Percentiles rank a stretch among this genome's conserved stretches.
Conservation (phyloP, 2,888 invertebrate species). For the Balanococcus diminutus region DNA sequence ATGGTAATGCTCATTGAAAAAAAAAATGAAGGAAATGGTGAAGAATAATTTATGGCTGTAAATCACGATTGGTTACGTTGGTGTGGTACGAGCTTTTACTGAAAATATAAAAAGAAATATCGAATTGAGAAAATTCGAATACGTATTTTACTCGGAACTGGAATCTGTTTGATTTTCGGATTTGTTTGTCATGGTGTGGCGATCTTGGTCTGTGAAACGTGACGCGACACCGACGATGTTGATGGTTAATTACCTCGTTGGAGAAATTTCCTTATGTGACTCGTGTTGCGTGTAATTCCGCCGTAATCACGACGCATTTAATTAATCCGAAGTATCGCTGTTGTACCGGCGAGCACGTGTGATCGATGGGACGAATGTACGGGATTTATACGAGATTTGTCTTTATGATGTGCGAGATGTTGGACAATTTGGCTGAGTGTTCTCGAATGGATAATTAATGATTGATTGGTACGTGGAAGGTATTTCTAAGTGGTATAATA, state of each 20-base stretch:
- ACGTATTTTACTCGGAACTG: not conserved
- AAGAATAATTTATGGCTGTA: not conserved
- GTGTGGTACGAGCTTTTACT: not conserved
- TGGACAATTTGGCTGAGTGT: not conserved
- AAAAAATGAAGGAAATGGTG: not conserved
- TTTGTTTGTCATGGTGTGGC: not conserved
- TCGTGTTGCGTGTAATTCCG: not conserved
- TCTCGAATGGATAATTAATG: not conserved
- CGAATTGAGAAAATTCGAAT: not conserved
- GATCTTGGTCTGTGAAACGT: not conserved
- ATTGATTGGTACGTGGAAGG: not conserved
- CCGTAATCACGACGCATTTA: not conserved
- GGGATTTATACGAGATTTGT: not conserved
- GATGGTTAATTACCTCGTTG: not conserved
- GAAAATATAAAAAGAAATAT: not conserved
- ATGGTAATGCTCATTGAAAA: not conserved
- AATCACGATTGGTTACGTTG: not conserved
- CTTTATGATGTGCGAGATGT: not conserved
- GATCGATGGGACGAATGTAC: not conserved
- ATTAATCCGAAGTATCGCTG: not conserved
- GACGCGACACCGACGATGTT: too few species aligned
- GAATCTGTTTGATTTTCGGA: not conserved
- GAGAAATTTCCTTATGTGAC: not conserved
- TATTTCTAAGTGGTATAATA: not conserved
- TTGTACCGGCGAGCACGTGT: not conserved